phyloP scores from a whole-genome alignment of 2,797 vertebrate species.

The Babyrousa celebensis region DNA sequence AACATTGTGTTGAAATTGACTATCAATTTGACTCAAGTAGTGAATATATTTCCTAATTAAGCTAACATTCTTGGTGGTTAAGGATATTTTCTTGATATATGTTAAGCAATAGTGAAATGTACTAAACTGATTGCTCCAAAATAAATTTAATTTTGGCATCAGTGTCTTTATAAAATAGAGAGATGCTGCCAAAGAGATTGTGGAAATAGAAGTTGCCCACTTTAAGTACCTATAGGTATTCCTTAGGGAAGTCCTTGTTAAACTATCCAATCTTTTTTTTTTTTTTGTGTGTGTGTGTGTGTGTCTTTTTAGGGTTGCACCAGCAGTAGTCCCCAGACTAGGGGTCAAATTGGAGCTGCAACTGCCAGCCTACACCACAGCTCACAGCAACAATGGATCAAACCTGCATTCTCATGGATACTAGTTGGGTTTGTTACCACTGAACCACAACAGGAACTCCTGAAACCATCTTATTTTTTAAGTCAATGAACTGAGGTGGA shows the following conservation, averaged over 20 bases:
- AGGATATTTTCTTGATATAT: not conserved
- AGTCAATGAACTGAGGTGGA: not conserved
- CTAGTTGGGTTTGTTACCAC: too few relatives aligned
- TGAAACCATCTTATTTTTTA: not conserved
- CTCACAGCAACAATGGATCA: too few relatives aligned
- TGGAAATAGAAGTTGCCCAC: not conserved
- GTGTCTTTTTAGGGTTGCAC: too few relatives aligned
- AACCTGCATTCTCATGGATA: too few relatives aligned
- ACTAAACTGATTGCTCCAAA: not conserved
- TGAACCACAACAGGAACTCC: too few relatives aligned
- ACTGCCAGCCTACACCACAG: too few relatives aligned
- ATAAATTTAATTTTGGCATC: not conserved
- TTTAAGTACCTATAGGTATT: not conserved
- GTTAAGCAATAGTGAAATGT: not conserved
- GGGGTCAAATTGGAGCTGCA: too few relatives aligned
- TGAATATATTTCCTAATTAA: not conserved
- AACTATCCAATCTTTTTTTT: too few relatives aligned
- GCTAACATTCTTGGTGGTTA: not conserved
- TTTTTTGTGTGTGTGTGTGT: too few relatives aligned
- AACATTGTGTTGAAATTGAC: slow-evolving; percentile 14
- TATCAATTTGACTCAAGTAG: not conserved
- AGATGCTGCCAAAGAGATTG: not conserved
- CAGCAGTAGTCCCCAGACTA: too few relatives aligned
- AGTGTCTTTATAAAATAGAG: not conserved
- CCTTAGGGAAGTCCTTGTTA: not conserved